Base-by-base conservation (phyloP, 2,113 vertebrate species). In the Tetrao urogallus region DNA sequence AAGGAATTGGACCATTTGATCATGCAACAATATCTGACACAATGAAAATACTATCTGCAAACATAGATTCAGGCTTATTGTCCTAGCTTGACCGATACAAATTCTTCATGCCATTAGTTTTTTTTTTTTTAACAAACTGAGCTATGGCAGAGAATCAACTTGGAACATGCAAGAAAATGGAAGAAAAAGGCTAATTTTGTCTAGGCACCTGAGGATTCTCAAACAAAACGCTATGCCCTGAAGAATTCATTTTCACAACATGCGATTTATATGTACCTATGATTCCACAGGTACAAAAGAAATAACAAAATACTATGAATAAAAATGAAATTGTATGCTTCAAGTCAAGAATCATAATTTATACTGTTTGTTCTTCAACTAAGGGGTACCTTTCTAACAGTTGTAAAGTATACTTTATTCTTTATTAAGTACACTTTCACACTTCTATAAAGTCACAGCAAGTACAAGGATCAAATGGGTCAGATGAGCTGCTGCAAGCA, bases 41-140 rank as follows among this genome's bases (percentile, higher is more conserved):
- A 73, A 61, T 10, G 8, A 78, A 75, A 69, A 65, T 28, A n/a
- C 6, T 86, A 47, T 10, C 14, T 48, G 47, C 20, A 84, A 58
- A 54, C 2, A 2, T 6, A 71, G 43, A 66, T 2, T 54, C 56
- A 71, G 11, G 10, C 48, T 89, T 79, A 28, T 65, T 75, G 75
- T 90, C 65, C 48, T 79, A n/a, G 40, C 63, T 28, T 57, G 24
- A 84, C 67, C 86, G 57, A 72, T 65, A 38, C 20, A 32, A 82
- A 76, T 72, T 80, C 42, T 20, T 71, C 27, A 57, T 24, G 11
- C 9, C 24, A 56, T 65, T 90, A 32, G 58, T 73, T 93, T 92
- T 90, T 32, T 54, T 25, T 74, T 94, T 94, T 69, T 70, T 88
- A 90, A 40, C 22, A 82, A 81, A 75, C 20, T 45, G n/a, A 81